Evolutionary conservation across 2,888 invertebrate species (phyloP).

Genomic region (Agrotis puta): DNA sequence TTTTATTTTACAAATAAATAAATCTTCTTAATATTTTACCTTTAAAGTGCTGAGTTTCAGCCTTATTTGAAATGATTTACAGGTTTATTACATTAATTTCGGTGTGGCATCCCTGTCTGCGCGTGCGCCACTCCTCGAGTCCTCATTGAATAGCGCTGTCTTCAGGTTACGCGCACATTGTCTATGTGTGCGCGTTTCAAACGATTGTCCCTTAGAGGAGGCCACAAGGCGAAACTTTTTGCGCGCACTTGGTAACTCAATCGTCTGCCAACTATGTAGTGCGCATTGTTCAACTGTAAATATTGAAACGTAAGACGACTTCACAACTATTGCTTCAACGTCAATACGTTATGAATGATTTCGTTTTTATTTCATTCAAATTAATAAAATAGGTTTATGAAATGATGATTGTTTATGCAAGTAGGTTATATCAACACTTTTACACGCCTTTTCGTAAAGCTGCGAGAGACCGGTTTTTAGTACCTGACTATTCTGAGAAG

Average conservation of each 20-base stretch:
- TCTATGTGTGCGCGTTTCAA: constrained; percentile 58
- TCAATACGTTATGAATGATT: constrained; percentile 20
- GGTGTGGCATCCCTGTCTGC: constrained; percentile 53
- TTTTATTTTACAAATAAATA: no score
- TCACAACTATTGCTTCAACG: constrained; percentile 15
- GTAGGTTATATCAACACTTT: no score
- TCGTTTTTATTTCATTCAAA: constrained; percentile 3
- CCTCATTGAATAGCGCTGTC: constrained; percentile 61
- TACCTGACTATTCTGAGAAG: no score
- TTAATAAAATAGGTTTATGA: no score
- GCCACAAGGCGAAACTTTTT: constrained; percentile 37
- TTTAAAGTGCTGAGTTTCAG: no score
- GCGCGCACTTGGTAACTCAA: constrained; percentile 59
- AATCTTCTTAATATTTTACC: no score
- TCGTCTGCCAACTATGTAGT: constrained; percentile 51
- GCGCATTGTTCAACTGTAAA: constrained; percentile 53
- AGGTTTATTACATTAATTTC: background rate
- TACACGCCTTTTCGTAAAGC: no score
- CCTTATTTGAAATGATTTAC: background rate
- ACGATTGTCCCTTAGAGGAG: constrained; percentile 50
- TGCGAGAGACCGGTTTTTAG: no score
- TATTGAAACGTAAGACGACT: constrained; percentile 60
- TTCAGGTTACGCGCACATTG: constrained; percentile 68
- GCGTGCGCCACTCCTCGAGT: constrained; percentile 50
- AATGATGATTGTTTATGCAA: no score